These are phyloP conservation scores for Zaprionus lachaisei DNA, from an alignment of 1,140 invertebrate species.

Conservation along the genomic window DNA sequence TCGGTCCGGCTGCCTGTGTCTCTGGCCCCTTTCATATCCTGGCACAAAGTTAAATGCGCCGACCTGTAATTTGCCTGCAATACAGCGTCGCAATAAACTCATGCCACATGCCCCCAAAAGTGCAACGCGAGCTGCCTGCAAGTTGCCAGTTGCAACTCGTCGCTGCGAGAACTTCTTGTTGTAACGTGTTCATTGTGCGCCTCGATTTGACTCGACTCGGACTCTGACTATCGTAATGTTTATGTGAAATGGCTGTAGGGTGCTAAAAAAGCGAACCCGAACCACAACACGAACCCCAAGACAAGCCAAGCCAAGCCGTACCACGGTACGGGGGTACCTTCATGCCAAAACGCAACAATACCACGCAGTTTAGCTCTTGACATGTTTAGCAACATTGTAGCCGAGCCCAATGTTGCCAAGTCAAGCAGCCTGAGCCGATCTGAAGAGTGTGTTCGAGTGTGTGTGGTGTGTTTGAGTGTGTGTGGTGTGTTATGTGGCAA, in stretches of 20 bases:
- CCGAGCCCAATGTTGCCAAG: conserved; percentile 62
- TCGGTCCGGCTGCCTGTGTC: conserved; percentile 18
- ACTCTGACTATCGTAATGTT: conserved; percentile 50
- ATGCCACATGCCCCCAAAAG: conserved; percentile 62
- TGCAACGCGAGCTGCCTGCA: conserved; percentile 4
- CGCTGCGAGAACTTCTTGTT: conserved; percentile 42
- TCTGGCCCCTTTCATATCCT: conserved; percentile 60
- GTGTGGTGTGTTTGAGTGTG: conserved; percentile 3
- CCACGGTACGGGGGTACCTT: background rate
- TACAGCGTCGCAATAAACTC: conserved; percentile 82
- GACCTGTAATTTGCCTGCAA: conserved; percentile 82
- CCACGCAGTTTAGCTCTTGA: conserved; percentile 67
- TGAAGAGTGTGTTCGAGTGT: conserved; percentile 6
- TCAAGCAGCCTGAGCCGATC: conserved; percentile 11
- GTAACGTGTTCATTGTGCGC: conserved; percentile 67
- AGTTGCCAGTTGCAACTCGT: conserved; percentile 1
- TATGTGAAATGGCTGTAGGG: conserved; percentile 70
- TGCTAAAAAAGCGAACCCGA: conserved; percentile 61
- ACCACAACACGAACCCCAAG: conserved; percentile 28
- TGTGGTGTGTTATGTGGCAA: conserved; percentile 41
- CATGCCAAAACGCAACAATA: conserved; percentile 44
- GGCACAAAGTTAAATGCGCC: conserved; percentile 83
- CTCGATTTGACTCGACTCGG: background rate
- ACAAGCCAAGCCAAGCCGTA: background rate
- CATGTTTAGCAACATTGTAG: conserved; percentile 64